Base-by-base conservation (phyloP, 2,888 invertebrate genomes). In the Scaptomyza cyrtandrae region DNA sequence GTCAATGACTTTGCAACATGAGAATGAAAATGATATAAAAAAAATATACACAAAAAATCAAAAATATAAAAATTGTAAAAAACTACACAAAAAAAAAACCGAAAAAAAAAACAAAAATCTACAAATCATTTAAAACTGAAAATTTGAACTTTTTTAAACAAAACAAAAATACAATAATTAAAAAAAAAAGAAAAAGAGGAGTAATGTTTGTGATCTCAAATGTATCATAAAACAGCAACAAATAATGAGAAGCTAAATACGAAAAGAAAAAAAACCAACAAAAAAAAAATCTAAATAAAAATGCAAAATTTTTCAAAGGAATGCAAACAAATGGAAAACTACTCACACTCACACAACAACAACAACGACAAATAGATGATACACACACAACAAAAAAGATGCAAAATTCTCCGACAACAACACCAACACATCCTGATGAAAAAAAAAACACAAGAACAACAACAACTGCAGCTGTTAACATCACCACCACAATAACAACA, bases 131-230 rank as follows among this genome's bases (percentile, higher is more conserved):
- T 81, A 57, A 57, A 88, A 86, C 65, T 77, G 83, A 76, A 82
- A 74, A 80, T 65, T 74, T 71, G 57, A 83, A 78, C 85, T 83
- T 86, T 87, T 87, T 86, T 80, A 86, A 86, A 77, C 65, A 79
- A 77, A 71, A 63, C 60, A 71, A 61, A 70, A 59, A 49, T 58
- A 67, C 62, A 55, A 39, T 3, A 60, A 61, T 53, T 37, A 54
- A 69, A 67, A 64, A 63, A 65, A 53, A 78, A 68, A 66, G 62
- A 61, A 64, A 50, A 78, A 63, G 56, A 76, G 63, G 55, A 70
- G 79, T 75, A 78, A 82, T 90, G 90, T 90, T 90, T 90, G 90
- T 90, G 90, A 90, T 90, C 90, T 90, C 90, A 90, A 90, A 80
- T 88, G 88, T 84, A 89, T 89, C 89, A 88, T 84, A 78, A 88